Evolutionary conservation across 1,140 invertebrate genomes (phyloP).

Genomic region (Cecropterus lyciades): DNA sequence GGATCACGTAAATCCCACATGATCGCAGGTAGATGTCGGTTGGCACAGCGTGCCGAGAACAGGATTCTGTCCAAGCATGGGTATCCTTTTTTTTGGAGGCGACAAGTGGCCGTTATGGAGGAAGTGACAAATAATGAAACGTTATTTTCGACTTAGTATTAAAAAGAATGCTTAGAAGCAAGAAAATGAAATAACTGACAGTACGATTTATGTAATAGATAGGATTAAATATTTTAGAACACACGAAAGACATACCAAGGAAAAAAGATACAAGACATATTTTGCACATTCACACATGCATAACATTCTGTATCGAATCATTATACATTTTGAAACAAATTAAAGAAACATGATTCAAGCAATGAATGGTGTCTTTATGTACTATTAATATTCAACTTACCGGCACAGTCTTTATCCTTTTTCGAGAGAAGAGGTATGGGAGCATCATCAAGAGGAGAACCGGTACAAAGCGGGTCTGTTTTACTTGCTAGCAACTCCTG

Average conservation of each 20-base stretch:
- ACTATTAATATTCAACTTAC: conserved; percentile 55
- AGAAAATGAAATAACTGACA: too few species aligned
- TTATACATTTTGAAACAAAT: conserved; percentile 39
- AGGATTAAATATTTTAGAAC: neutral
- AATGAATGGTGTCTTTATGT: conserved; percentile 45
- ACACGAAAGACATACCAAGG: too few species aligned
- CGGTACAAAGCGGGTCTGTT: conserved; percentile 79
- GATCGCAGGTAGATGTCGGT: conserved; percentile 70
- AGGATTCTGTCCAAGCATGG: conserved; percentile 67
- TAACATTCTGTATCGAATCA: conserved; percentile 37
- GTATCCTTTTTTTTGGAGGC: conserved; percentile 59
- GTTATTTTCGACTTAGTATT: conserved; percentile 38
- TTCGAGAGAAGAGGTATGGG: conserved; percentile 86
- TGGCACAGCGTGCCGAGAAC: conserved; percentile 58
- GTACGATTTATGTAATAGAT: neutral
- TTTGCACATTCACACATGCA: conserved; percentile 20
- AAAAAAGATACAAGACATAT: neutral
- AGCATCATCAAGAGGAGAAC: conserved; percentile 82
- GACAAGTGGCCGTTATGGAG: conserved; percentile 70
- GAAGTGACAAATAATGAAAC: conserved; percentile 63
- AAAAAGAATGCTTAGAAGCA: conserved; percentile 14
- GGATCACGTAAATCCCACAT: conserved; percentile 66
- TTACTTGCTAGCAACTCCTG: conserved; percentile 88
- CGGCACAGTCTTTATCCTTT: conserved; percentile 81
- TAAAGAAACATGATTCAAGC: conserved; percentile 42